Base-by-base conservation (phyloP, 2,888 invertebrate species). In the Stramonita haemastoma region DNA sequence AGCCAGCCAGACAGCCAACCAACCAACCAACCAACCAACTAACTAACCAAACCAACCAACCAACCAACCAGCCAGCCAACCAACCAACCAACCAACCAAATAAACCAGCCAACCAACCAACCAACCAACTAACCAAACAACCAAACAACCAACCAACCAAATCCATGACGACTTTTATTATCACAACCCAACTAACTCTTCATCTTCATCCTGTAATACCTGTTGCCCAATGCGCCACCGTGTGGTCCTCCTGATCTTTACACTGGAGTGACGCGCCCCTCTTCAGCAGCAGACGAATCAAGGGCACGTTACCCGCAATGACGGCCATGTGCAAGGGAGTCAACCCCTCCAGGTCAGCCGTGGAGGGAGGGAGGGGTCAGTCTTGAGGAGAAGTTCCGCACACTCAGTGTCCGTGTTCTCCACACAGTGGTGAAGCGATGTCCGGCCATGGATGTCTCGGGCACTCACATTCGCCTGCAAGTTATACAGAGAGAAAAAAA, bases 181-280 rank as follows among this genome's bases (percentile, higher is more conserved):
- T n/a, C n/a, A n/a, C n/a, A 60, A 15, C 60, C 15, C 60, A 60
- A 19, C 60, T 22, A 19, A 1, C 13, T 2, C 13, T 60, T 22
- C 13, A 4, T 15, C 60, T 60, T 60, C 60, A 32, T 32, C 1
- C 77, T 79, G 32, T n/a, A n/a, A 19, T 60, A 99, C 99, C 99
- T 92, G 99, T 98, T 32, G 99, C 99, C 99, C 99, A 99, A 96
- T 99, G 99, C 19, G 99, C 98, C 84, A 98, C 98, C 2, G 99
- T 98, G 96, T 99, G 99, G 91, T 98, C 98, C 95, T 99, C 99
- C 94, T 98, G 97, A 96, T 99, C 99, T 92, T 98, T 97, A 85
- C 98, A 98, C 96, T 98, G 98, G 92, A 99, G 97, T 95, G 99
- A 98, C 17, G 99, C 99, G 79, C 98, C 98, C 93, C 98, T 98